Base-by-base conservation (phyloP, 2,797 vertebrate species). In the Meda fulgida region DNA sequence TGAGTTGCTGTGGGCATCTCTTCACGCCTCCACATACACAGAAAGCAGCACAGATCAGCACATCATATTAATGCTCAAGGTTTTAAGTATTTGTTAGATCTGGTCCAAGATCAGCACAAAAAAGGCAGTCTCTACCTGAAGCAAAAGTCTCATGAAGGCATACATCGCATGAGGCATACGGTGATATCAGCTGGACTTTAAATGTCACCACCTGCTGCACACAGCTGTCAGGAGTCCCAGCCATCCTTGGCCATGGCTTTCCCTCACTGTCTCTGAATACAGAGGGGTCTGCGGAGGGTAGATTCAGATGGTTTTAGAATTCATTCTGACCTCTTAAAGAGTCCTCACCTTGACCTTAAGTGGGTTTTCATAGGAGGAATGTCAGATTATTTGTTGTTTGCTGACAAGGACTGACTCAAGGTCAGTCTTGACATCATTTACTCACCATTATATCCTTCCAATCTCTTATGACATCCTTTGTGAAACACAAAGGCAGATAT, bases 131-230 rank as follows among this genome's bases (percentile, higher is more conserved):
- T 66, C 71, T 83, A 76, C 81, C 71, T 63, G 55, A 65, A 83
- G 81, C 58, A 3, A 73, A 31, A 46, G 38, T 63, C 14, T 34
- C 53, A 31, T 63, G 21, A 60, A 75, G 58, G 48, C 81, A 51
- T 66, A 31, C 55, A 48, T 34, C 13, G 38, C 84, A 76, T 43
- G n/a, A 67, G 55, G 70, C 67, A 85, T 66, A 72, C 23, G 16
- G 38, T 63, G 38, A 85, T 53, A 84, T 71, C 66, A 79, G 48
- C 53, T 80, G 58, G 66, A 73, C 71, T 75, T 75, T 83, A 83
- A 83, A 83, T 83, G 81, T 83, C 81, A 83, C 40, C 81, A 83
- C 55, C 71, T 40, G 31, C 71, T 76, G 58, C 31, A 65, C 21
- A 34, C 70, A 82, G 71, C 81, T 83, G 81, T 75, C 70, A 34